phyloP scores from a whole-genome alignment of 2,888 invertebrate species.

The Charanyca ferruginea region DNA sequence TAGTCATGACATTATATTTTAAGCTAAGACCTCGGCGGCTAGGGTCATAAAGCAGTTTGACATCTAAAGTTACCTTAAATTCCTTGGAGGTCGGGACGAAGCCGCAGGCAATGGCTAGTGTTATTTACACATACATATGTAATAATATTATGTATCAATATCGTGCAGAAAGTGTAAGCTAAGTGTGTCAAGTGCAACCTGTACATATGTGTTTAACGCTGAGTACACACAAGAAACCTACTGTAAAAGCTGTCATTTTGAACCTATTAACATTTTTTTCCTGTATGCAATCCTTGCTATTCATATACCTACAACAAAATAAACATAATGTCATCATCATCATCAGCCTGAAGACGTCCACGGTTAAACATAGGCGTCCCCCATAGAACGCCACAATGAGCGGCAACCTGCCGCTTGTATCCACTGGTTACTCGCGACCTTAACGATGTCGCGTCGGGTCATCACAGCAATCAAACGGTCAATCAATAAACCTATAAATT shows the following conservation, averaged over 20 bases:
- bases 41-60: slow-evolving; percentile 28
- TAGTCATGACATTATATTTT: slow-evolving; percentile 7
- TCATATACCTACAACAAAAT: too few relatives aligned
- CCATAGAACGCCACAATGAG: too few relatives aligned
- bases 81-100: slow-evolving; percentile 48
- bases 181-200: slow-evolving; percentile 79
- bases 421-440: too few relatives aligned
- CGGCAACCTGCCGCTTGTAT: too few relatives aligned
- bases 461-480: too few relatives aligned
- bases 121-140: slow-evolving; percentile 47
- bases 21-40: slow-evolving; percentile 35
- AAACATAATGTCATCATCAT: too few relatives aligned
- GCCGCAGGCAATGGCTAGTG: slow-evolving; percentile 54
- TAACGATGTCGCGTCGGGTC: too few relatives aligned
- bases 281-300: background rate
- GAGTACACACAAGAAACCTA: slow-evolving; percentile 43
- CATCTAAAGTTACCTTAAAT: slow-evolving; percentile 37
- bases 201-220: slow-evolving; percentile 66
- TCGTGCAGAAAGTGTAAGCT: slow-evolving; percentile 71
- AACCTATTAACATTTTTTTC: slow-evolving; percentile 34
- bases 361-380: too few relatives aligned
- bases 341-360: too few relatives aligned
- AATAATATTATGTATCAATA: slow-evolving; percentile 54
- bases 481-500: too few relatives aligned
- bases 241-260: slow-evolving; percentile 66